These are phyloP conservation scores for Drosophila niveifrons DNA, from an alignment of 2,888 invertebrate genomes.

Conservation along the genomic window DNA sequence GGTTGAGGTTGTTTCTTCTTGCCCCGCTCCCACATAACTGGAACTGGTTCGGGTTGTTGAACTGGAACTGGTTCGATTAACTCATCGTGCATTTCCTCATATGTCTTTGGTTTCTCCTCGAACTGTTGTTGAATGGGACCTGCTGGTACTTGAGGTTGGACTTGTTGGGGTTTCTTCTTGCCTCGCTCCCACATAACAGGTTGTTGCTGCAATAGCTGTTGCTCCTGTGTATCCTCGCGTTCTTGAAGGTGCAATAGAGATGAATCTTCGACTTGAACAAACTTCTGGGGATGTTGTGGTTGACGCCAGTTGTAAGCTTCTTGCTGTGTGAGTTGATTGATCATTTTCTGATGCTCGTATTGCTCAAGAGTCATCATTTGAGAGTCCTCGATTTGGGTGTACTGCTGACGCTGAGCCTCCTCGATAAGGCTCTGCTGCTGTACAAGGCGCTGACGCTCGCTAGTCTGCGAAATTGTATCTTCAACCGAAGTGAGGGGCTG, in stretches of 20 bases:
- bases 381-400: slow-evolving; percentile 73
- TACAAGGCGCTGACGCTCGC: slow-evolving; percentile 60
- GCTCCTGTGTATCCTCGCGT: slow-evolving; percentile 77
- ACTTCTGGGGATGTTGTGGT: slow-evolving; percentile 75
- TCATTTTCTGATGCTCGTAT: slow-evolving; percentile 71
- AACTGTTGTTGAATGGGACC: slow-evolving; percentile 34
- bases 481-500: slow-evolving; percentile 77
- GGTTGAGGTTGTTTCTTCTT: slow-evolving; percentile 70
- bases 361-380: slow-evolving; percentile 79
- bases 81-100: slow-evolving; percentile 79
- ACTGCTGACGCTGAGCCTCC: slow-evolving; percentile 74
- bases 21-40: slow-evolving; percentile 84
- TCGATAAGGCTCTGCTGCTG: slow-evolving; percentile 80
- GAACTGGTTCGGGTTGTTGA: slow-evolving; percentile 82
- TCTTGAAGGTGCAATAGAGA: slow-evolving; percentile 72
- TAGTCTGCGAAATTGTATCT: slow-evolving; percentile 67
- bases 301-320: slow-evolving; percentile 83
- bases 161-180: slow-evolving; percentile 75
- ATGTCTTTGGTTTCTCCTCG: slow-evolving; percentile 59
- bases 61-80: slow-evolving; percentile 66
- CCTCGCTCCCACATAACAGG: slow-evolving; percentile 85
- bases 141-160: slow-evolving; percentile 35
- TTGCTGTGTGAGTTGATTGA: slow-evolving; percentile 67
- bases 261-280: slow-evolving; percentile 78
- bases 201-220: slow-evolving; percentile 77